Evolutionary conservation across 2,888 invertebrate species (phyloP).

Genomic region (Ennomos erosarius): DNA sequence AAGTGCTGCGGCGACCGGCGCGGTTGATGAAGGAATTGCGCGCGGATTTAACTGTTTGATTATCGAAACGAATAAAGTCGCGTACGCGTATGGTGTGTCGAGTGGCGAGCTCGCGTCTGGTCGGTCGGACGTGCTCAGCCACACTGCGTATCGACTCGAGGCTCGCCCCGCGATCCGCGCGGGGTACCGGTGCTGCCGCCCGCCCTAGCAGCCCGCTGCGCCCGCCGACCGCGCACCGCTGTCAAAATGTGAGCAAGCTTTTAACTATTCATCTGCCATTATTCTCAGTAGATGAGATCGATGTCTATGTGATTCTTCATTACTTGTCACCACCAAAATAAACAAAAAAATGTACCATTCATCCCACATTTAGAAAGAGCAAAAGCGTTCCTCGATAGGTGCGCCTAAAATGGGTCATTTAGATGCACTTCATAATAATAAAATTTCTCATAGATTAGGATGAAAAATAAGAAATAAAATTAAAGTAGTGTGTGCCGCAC

Average conservation of each 20-base stretch:
- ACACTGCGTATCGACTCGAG: slow-evolving; percentile 71
- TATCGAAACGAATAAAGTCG: slow-evolving; percentile 42
- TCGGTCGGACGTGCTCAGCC: slow-evolving; percentile 53
- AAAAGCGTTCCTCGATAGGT: too few species aligned
- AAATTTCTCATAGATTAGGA: too few species aligned
- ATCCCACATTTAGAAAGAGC: too few species aligned
- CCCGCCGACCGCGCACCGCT: slow-evolving; percentile 70
- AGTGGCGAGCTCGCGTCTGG: slow-evolving; percentile 52
- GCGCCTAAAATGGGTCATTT: too few species aligned
- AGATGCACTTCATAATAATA: too few species aligned
- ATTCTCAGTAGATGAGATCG: slow-evolving; percentile 60
- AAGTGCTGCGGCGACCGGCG: slow-evolving; percentile 11
- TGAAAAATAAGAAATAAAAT: too few species aligned
- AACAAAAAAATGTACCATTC: not conserved
- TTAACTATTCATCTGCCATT: slow-evolving; percentile 47
- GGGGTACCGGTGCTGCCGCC: slow-evolving; percentile 47
- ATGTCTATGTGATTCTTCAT: slow-evolving; percentile 47
- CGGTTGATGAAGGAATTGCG: slow-evolving; percentile 4
- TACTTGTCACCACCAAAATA: slow-evolving; percentile 2
- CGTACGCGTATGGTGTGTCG: slow-evolving; percentile 43
- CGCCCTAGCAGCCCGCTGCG: slow-evolving; percentile 60
- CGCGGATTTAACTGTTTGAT: slow-evolving; percentile 7
- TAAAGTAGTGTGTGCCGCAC: too few species aligned
- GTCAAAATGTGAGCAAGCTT: slow-evolving; percentile 44
- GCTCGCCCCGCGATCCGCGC: slow-evolving; percentile 59